Percentiles rank a stretch among this genome's conserved stretches.
Evolutionary conservation across 2,113 vertebrate species (phyloP).

Genomic region (Pelusios castaneus): DNA sequence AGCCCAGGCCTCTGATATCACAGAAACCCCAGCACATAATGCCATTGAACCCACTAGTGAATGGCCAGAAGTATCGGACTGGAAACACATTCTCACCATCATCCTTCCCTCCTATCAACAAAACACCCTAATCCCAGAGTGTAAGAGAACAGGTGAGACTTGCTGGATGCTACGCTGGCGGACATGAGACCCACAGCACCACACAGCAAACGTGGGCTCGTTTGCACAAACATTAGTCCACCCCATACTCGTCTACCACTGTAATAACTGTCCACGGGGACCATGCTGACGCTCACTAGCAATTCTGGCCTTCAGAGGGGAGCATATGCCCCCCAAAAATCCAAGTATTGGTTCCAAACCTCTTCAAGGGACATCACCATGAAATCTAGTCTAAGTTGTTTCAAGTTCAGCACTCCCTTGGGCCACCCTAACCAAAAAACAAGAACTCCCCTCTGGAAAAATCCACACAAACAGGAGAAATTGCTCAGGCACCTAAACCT

Average conservation of each 20-base stretch:
- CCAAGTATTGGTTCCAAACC: background rate
- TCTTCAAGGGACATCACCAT: background rate
- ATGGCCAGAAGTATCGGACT: background rate
- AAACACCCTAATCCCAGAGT: background rate
- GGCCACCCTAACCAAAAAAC: background rate
- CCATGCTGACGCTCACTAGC: background rate
- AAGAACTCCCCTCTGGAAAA: constrained; percentile 68
- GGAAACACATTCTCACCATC: background rate
- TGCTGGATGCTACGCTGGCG: background rate
- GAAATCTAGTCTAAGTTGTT: background rate
- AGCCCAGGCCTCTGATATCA: background rate
- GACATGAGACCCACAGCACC: no score
- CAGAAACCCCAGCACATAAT: background rate
- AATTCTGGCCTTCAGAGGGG: background rate
- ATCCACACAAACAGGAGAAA: constrained; percentile 71
- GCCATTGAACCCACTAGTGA: background rate
- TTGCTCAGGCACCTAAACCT: constrained; percentile 59
- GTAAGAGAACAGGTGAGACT: no score
- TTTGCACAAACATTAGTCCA: background rate
- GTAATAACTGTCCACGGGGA: background rate
- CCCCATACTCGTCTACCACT: background rate
- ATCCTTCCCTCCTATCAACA: background rate
- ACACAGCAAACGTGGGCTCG: background rate
- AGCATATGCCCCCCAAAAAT: no score
- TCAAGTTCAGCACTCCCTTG: constrained; percentile 1